Percentiles rank a stretch among this genome's conserved stretches.
Conservation (phyloP, 2,888 invertebrate genomes). For the Emesis furor region DNA sequence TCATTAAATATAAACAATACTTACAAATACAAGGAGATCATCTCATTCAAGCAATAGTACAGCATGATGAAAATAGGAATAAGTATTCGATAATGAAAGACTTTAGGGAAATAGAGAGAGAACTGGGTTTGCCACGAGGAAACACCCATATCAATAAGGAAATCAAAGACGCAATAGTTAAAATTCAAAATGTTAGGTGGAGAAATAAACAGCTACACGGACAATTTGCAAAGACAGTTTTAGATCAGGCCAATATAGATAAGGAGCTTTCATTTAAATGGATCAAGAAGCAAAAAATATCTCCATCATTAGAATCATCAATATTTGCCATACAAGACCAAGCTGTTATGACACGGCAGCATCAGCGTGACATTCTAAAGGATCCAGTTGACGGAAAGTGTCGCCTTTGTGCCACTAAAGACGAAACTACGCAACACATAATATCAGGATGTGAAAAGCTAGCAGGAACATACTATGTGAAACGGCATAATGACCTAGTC, state of each 20-base stretch:
- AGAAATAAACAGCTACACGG: constrained; percentile 36
- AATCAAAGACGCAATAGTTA: background rate
- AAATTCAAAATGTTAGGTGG: background rate
- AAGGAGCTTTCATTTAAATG: constrained; percentile 27
- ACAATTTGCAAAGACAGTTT: constrained; percentile 29
- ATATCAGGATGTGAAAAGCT: constrained; percentile 1
- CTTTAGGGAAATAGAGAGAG: background rate
- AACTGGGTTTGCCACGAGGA: background rate
- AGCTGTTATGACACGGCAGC: background rate
- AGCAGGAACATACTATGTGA: background rate
- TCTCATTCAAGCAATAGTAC: constrained; percentile 36
- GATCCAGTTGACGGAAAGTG: constrained; percentile 6
- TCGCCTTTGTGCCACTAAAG: background rate
- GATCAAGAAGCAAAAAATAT: constrained; percentile 26
- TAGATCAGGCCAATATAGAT: constrained; percentile 21
- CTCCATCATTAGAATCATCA: background rate
- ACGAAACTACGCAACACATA: background rate
- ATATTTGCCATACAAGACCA: constrained; percentile 32
- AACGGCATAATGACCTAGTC: background rate
- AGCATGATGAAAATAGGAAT: constrained; percentile 46
- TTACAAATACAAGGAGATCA: constrained; percentile 37
- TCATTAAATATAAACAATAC: no score
- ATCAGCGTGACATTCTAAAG: no score
- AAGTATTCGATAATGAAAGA: constrained; percentile 39
- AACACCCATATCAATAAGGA: background rate